phyloP scores from a whole-genome alignment of 2,888 invertebrate species.

The Acleris holmiana region DNA sequence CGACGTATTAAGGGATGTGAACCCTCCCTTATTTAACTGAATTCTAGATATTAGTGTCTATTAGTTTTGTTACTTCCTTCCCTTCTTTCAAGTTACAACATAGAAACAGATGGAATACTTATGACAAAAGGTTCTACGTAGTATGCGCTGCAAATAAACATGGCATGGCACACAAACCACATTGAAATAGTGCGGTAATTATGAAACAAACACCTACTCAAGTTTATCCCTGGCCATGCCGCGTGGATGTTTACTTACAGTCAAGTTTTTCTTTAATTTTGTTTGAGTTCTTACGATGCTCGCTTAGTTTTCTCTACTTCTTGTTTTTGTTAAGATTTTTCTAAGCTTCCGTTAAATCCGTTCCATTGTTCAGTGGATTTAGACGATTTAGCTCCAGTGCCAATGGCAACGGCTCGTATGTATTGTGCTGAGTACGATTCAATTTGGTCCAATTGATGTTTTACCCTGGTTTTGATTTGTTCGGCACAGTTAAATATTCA shows the following conservation, averaged over 20 bases:
- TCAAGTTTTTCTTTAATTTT: slow-evolving; percentile 29
- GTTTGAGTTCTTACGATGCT: slow-evolving; percentile 35
- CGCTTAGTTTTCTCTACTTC: slow-evolving; percentile 33
- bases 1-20: too few relatives aligned
- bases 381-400: slow-evolving; percentile 16
- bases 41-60: too few relatives aligned
- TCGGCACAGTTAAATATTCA: too few relatives aligned
- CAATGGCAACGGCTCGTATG: slow-evolving; percentile 8
- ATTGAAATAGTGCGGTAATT: too few relatives aligned
- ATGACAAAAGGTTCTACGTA: too few relatives aligned
- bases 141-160: too few relatives aligned
- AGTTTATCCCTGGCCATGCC: slow-evolving; percentile 25
- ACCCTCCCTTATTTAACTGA: too few relatives aligned
- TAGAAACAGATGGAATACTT: too few relatives aligned
- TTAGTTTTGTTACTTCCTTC: too few relatives aligned
- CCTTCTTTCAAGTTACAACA: too few relatives aligned
- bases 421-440: slow-evolving; percentile 13
- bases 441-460: slow-evolving; percentile 2
- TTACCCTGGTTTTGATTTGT: too few relatives aligned
- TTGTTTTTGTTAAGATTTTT: slow-evolving; percentile 35
- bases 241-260: slow-evolving; percentile 27
- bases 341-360: slow-evolving; percentile 29
- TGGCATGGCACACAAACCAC: too few relatives aligned
- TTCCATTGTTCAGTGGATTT: slow-evolving; percentile 28
- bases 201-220: slow-evolving; percentile 9